Conservation (phyloP, 2,113 vertebrate genomes). For the Brienomyrus longianalis region DNA sequence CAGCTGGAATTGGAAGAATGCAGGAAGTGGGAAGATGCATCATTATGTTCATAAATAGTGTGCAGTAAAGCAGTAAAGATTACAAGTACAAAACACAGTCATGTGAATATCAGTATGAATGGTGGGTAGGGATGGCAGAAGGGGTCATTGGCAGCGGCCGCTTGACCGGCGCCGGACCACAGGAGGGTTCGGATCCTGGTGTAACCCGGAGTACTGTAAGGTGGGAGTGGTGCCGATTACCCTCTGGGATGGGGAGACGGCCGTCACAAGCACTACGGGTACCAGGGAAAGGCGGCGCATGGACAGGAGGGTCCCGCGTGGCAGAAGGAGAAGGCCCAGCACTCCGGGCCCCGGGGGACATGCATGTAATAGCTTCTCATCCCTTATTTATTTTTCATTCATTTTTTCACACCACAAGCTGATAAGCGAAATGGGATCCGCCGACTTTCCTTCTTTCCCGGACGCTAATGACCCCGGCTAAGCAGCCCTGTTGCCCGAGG, state of each 20-base stretch:
- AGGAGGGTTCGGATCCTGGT: neutral
- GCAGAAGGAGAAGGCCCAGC: neutral
- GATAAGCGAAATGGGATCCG: slow-evolving; percentile 21
- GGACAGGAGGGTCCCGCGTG: neutral
- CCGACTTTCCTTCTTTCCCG: neutral
- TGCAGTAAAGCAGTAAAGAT: neutral
- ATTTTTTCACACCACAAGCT: neutral
- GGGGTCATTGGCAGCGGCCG: neutral
- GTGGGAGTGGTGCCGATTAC: neutral
- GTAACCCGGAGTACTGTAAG: neutral
- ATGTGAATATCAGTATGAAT: neutral
- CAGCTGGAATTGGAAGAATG: neutral
- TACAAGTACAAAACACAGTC: neutral
- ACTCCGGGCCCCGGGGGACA: neutral
- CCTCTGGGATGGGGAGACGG: neutral
- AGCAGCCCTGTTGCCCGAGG: slow-evolving; percentile 9
- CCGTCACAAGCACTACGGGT: too few relatives aligned
- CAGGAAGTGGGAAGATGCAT: neutral
- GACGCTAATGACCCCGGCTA: slow-evolving; percentile 10
- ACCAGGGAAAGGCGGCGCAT: neutral
- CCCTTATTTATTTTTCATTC: slow-evolving; percentile 19
- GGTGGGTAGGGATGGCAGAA: neutral
- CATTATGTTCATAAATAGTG: neutral
- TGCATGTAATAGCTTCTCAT: neutral
- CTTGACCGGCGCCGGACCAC: neutral